Evolutionary conservation across 2,113 vertebrate genomes (phyloP).

Genomic region (Paedocypris sp.): DNA sequence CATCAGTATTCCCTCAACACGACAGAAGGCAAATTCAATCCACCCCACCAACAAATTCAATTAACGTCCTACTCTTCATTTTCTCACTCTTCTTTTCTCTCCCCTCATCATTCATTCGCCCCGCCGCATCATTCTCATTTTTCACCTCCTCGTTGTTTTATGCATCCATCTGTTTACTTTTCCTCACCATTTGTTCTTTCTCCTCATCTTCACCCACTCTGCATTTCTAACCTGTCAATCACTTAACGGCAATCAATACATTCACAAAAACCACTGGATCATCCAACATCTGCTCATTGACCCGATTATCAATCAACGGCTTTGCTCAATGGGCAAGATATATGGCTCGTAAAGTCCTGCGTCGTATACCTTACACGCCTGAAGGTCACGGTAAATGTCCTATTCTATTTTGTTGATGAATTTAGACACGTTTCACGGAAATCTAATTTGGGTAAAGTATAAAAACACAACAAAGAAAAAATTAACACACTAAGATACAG

Average conservation of each 20-base stretch:
- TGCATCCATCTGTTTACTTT: neutral
- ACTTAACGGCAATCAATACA: neutral
- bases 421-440: neutral
- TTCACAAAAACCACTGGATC: constrained; percentile 3
- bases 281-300: neutral
- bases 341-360: neutral
- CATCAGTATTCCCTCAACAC: constrained; percentile 13
- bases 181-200: neutral
- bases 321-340: constrained; percentile 8
- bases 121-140: neutral
- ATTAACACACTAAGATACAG: too few species aligned
- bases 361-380: constrained; percentile 27
- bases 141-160: neutral
- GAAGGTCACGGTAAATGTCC: constrained; percentile 40
- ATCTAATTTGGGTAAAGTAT: constrained; percentile 1
- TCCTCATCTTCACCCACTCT: neutral
- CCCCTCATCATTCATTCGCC: neutral
- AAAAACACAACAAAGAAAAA: too few species aligned
- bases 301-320: constrained; percentile 12
- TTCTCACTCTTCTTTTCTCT: neutral
- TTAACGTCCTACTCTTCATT: constrained; percentile 20
- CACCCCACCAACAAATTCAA: constrained; percentile 18
- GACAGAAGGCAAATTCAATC: constrained; percentile 36
- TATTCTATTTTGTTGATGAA: constrained; percentile 6
- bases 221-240: neutral